These are phyloP conservation scores for Fissipunctia ypsillon DNA, from an alignment of 2,888 invertebrate genomes.

Conservation along the genomic window DNA sequence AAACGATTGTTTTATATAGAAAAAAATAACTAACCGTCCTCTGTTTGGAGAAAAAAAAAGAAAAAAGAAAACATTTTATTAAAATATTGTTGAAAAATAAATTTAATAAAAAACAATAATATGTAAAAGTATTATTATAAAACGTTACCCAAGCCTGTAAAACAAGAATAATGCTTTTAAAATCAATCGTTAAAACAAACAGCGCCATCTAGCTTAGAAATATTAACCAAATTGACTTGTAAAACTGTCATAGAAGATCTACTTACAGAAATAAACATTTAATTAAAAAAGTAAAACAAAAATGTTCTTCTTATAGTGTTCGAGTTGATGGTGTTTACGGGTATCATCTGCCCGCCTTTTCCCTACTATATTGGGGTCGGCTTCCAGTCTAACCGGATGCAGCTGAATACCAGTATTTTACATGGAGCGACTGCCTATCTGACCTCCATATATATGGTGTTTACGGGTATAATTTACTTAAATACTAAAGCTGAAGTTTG, in stretches of 20 bases:
- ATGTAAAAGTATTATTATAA: not conserved
- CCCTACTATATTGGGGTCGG: too few relatives aligned
- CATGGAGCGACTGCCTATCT: too few relatives aligned
- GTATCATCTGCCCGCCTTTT: too few relatives aligned
- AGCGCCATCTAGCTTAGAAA: too few relatives aligned
- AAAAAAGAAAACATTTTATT: not conserved
- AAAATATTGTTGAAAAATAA: not conserved
- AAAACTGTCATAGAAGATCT: not conserved
- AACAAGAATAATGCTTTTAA: not conserved
- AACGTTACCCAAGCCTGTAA: slow-evolving; percentile 4
- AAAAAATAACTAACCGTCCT: slow-evolving; percentile 9
- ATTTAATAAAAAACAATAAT: not conserved
- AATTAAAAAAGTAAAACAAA: not conserved
- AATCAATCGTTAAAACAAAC: not conserved
- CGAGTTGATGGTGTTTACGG: too few relatives aligned
- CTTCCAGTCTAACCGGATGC: too few relatives aligned
- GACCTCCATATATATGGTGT: too few relatives aligned
- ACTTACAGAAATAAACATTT: not conserved
- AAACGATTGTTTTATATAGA: not conserved
- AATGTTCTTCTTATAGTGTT: too few relatives aligned
- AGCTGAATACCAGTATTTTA: too few relatives aligned
- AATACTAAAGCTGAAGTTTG: too few relatives aligned
- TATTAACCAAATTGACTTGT: not conserved
- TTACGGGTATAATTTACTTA: too few relatives aligned
- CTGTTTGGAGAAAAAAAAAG: not conserved